These are phyloP conservation scores for Hestina assimilis DNA, from an alignment of 1,140 invertebrate genomes.

Conservation along the genomic window DNA sequence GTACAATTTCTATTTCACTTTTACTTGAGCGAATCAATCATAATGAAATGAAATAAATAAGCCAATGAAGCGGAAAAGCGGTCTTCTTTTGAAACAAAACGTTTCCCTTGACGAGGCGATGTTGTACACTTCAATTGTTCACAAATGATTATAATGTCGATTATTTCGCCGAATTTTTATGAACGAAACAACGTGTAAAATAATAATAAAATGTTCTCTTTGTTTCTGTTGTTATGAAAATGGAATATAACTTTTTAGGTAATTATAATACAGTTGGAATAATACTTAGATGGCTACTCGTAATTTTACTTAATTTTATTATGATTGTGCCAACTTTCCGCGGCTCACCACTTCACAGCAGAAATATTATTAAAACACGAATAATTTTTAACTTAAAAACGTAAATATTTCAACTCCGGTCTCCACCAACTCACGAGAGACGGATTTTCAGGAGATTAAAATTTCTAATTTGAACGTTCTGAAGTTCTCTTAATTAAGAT, in stretches of 20 bases:
- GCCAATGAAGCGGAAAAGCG: constrained; percentile 48
- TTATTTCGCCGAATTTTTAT: constrained; percentile 7
- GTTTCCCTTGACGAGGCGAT: constrained; percentile 29
- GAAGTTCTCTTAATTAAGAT: constrained; percentile 74
- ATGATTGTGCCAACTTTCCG: constrained; percentile 17
- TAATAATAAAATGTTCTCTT: background rate
- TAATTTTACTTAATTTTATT: constrained; percentile 14
- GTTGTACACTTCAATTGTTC: constrained; percentile 33
- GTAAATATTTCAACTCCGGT: constrained; percentile 43
- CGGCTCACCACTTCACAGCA: constrained; percentile 17
- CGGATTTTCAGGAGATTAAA: constrained; percentile 69
- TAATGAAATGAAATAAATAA: constrained; percentile 52
- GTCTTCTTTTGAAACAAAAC: constrained; percentile 50
- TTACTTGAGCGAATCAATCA: constrained; percentile 41
- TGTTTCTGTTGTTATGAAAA: background rate
- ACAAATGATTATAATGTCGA: constrained; percentile 30
- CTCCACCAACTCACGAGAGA: constrained; percentile 40
- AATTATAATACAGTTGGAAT: background rate
- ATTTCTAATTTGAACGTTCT: constrained; percentile 67
- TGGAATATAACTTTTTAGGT: background rate
- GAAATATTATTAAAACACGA: constrained; percentile 24
- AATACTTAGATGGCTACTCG: background rate
- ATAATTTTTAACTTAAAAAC: constrained; percentile 36
- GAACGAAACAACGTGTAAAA: background rate
- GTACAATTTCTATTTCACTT: constrained; percentile 22